Evolutionary conservation across 2,888 invertebrate species (phyloP), one percentile per base, ranked within the genome.

Genomic region (Archaeoteleia sp.): DNA sequence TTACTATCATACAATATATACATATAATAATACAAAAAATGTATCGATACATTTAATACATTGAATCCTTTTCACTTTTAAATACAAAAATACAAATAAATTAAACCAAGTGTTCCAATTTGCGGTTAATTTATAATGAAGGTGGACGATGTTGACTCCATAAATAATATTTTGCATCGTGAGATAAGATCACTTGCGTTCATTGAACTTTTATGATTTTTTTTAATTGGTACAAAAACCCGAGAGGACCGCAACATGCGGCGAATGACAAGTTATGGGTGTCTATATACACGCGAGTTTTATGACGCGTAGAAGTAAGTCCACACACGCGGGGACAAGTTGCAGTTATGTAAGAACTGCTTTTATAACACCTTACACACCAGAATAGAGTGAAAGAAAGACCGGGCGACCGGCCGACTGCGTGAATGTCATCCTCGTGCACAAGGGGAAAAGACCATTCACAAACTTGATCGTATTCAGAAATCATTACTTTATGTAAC

Each of bases 321-420:
- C 51, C 43, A 60, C 48, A 46, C 45, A 61, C 55, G 46, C 37
- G 68, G 51, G 60, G 69, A 69, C 61, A 69, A 66, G 69, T 69
- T 69, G 57, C 32, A 13, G 12, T 69, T 69, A 66, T 53, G 65
- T 55, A 69, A 69, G 61, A 62, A 69, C 65, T 48, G 43, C 69
- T 65, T 66, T 69, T 66, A 69, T 62, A 58, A 66, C 61, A 63
- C 49, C 62, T 69, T 62, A 48, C 63, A 57, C 51, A 40, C 29
- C 60, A 63, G 62, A 49, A 53, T 23, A 53, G 17, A 68, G 68
- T 65, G 63, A 68, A 51, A 55, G 61, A 60, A 53, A 30, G 54
- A 67, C 42, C 39, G 20, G 57, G 6, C n/a, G n/a, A n/a, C n/a
- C 40, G 40, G 34, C 25, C 51, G 51, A 20, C 45, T 34, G 30